These are phyloP conservation scores for Drosophila subpulchrella DNA, from an alignment of 1,140 invertebrate species.

Conservation along the genomic window DNA sequence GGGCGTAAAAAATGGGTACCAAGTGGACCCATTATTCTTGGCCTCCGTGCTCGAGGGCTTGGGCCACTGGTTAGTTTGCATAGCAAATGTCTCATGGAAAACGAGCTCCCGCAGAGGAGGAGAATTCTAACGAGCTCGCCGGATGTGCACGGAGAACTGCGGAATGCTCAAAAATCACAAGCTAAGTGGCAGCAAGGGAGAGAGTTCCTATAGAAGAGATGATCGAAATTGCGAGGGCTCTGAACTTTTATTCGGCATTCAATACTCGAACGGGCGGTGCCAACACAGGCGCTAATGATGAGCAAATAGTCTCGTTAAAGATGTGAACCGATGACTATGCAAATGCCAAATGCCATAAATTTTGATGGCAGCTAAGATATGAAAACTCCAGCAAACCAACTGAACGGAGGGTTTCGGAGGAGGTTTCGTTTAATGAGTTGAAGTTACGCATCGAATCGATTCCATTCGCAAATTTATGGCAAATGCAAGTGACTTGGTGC, in stretches of 20 bases:
- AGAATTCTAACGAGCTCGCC: constrained; percentile 62
- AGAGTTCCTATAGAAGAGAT: not conserved
- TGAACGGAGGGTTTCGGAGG: not conserved
- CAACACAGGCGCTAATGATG: constrained; percentile 48
- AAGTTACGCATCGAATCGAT: constrained; percentile 3
- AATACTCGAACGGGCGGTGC: constrained; percentile 29
- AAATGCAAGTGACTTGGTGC: not conserved
- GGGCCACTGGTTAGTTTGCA: constrained; percentile 60
- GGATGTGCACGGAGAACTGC: constrained; percentile 42
- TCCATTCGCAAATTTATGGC: not conserved
- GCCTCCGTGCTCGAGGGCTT: constrained; percentile 2
- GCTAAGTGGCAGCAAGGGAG: constrained; percentile 13
- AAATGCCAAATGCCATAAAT: constrained; percentile 21
- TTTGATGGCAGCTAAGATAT: not conserved
- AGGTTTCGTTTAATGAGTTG: constrained; percentile 8
- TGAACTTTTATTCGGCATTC: constrained; percentile 50
- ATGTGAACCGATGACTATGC: constrained; percentile 43
- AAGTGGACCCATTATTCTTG: constrained; percentile 66
- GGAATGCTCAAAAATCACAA: constrained; percentile 23
- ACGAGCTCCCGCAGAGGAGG: constrained; percentile 26
- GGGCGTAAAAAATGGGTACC: constrained; percentile 54
- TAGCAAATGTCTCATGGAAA: constrained; percentile 60
- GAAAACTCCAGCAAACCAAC: not conserved
- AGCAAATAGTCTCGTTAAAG: constrained; percentile 62
- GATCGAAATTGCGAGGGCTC: constrained; percentile 14